A percentile compares a stretch with the other conserved stretches of the same genome.
phyloP scores from a whole-genome alignment of 2,113 vertebrate genomes.

The Nothocercus julius region DNA sequence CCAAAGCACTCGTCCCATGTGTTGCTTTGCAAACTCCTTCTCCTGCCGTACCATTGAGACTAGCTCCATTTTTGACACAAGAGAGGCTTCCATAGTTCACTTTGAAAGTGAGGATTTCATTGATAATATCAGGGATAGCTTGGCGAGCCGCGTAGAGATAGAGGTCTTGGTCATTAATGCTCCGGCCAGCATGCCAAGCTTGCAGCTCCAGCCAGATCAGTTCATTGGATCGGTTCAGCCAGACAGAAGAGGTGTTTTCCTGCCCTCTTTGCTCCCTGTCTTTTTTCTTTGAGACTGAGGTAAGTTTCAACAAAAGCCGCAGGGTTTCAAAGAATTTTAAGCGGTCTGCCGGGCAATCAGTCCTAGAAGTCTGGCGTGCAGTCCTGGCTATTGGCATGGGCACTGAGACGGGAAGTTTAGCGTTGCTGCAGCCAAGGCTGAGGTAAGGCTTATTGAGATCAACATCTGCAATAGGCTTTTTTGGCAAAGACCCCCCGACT shows the following conservation, averaged over 20 bases:
- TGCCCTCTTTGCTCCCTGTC: slow-evolving; percentile 96
- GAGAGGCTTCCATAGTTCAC: slow-evolving; percentile 88
- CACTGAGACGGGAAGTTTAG: slow-evolving; percentile 91
- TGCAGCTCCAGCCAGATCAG: slow-evolving; percentile 98
- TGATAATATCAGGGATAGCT: slow-evolving; percentile 96
- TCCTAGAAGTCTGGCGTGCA: slow-evolving; percentile 94
- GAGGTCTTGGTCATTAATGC: slow-evolving; percentile 93
- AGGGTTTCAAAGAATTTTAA: slow-evolving; percentile 98
- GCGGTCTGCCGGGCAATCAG: slow-evolving; percentile 95
- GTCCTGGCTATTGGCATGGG: slow-evolving; percentile 89
- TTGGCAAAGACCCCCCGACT: slow-evolving; percentile 82
- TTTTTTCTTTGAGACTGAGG: slow-evolving; percentile 99
- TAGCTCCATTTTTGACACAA: slow-evolving; percentile 66
- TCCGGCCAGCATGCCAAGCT: slow-evolving; percentile 96
- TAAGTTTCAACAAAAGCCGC: slow-evolving; percentile 95
- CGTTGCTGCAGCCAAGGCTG: slow-evolving; percentile 93
- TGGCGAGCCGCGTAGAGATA: slow-evolving; percentile 96
- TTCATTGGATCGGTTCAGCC: slow-evolving; percentile 91
- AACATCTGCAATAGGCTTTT: slow-evolving; percentile 88
- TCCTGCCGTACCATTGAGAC: slow-evolving; percentile 74
- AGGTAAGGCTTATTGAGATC: slow-evolving; percentile 98
- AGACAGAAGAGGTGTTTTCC: slow-evolving; percentile 90
- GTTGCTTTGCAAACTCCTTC: slow-evolving; percentile 75
- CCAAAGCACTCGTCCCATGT: slow-evolving; percentile 70
- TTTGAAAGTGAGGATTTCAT: slow-evolving; percentile 95